Percentiles rank a stretch among this genome's conserved stretches.
Conservation (phyloP, 2,113 vertebrate genomes). For the Holacanthus passer region DNA sequence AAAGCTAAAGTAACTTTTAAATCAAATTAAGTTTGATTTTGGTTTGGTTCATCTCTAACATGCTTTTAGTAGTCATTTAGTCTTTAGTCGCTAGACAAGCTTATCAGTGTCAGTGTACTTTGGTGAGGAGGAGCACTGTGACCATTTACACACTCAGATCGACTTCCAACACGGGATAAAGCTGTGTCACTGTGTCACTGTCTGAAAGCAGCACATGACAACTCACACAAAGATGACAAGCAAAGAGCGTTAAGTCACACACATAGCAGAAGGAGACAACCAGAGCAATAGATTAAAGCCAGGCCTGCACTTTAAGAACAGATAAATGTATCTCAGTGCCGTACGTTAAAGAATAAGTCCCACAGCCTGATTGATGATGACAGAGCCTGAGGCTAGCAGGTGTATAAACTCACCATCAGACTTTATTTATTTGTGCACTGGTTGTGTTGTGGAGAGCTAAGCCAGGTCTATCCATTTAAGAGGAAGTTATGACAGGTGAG, state of each 20-base stretch:
- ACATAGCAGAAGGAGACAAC: neutral
- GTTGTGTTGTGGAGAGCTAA: conserved; percentile 38
- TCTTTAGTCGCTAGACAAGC: neutral
- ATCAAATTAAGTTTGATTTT: neutral
- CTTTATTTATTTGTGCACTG: conserved; percentile 33
- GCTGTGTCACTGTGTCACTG: neutral
- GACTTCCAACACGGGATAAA: neutral
- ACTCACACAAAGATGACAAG: neutral
- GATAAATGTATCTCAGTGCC: neutral
- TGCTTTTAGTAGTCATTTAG: neutral
- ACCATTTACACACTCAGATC: neutral
- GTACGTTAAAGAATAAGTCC: neutral
- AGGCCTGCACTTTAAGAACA: neutral
- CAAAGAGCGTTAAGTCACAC: neutral
- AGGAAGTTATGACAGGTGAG: conserved; percentile 65
- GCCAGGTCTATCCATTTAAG: neutral
- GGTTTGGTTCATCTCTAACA: too few relatives aligned
- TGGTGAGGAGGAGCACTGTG: neutral
- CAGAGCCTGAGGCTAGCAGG: conserved; percentile 21
- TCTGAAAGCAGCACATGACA: neutral
- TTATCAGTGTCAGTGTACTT: neutral
- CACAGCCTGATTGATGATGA: conserved; percentile 9
- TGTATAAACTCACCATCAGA: neutral
- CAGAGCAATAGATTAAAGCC: neutral
- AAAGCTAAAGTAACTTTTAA: too few relatives aligned